Evolutionary conservation across 2,888 invertebrate genomes (phyloP).

Genomic region (Agrilus cyanescens): DNA sequence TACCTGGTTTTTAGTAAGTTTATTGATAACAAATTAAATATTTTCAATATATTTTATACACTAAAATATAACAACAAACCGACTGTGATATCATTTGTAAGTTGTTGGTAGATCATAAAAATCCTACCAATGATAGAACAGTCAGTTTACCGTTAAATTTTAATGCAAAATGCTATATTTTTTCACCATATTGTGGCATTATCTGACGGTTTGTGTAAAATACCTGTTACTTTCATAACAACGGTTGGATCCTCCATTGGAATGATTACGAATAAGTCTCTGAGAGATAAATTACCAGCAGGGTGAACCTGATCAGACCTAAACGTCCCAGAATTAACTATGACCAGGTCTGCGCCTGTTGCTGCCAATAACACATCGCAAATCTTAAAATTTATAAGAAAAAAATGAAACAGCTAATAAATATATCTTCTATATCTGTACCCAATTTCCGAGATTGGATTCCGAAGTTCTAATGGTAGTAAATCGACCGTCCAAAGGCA

Average conservation of each 20-base stretch:
- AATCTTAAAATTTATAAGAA: constrained; percentile 30
- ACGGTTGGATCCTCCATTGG: constrained; percentile 79
- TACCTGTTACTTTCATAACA: constrained; percentile 60
- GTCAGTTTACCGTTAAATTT: too few relatives aligned
- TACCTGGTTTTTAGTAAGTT: constrained; percentile 35
- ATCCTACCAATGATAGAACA: too few relatives aligned
- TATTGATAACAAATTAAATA: background rate
- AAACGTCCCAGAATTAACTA: constrained; percentile 81
- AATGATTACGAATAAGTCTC: constrained; percentile 70
- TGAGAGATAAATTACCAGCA: constrained; percentile 72
- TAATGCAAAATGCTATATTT: too few relatives aligned
- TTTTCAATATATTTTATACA: background rate
- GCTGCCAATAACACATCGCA: constrained; percentile 74
- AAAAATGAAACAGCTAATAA: background rate
- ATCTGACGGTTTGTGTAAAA: background rate
- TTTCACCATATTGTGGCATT: too few relatives aligned
- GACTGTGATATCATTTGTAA: background rate
- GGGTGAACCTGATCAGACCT: constrained; percentile 71
- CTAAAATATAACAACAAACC: background rate
- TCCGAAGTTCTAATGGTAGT: constrained; percentile 66
- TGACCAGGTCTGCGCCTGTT: constrained; percentile 72
- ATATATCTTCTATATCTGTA: constrained; percentile 13
- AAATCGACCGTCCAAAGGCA: constrained; percentile 81
- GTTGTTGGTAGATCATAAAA: too few relatives aligned
- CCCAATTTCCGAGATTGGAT: constrained; percentile 83